phyloP scores from a whole-genome alignment of 2,797 vertebrate genomes.

The Varecia variegata region DNA sequence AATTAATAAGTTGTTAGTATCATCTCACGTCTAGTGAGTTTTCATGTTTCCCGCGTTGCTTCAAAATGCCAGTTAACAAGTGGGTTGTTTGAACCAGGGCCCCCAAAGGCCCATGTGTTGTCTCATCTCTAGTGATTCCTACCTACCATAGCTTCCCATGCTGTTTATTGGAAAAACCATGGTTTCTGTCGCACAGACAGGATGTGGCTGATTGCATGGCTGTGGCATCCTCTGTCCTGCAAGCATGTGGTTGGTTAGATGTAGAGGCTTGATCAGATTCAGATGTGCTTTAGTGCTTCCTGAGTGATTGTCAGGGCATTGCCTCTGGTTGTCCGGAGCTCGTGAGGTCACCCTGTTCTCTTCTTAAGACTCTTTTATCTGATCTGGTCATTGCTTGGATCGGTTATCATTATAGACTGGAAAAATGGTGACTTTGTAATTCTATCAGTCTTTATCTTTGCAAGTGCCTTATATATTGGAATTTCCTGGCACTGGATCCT shows the following conservation, averaged over 20 bases:
- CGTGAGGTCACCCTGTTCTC: background rate
- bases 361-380: background rate
- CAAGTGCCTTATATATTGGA: background rate
- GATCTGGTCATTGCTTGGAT: background rate
- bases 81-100: background rate
- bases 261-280: background rate
- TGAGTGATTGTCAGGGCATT: fast-evolving
- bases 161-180: background rate
- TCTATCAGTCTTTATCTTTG: background rate
- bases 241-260: background rate
- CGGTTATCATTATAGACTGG: fast-evolving
- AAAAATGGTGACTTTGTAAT: background rate
- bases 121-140: background rate
- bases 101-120: background rate
- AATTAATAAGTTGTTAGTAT: background rate
- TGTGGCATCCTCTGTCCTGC: background rate
- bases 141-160: background rate
- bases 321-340: background rate
- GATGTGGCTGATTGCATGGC: background rate
- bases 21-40: background rate
- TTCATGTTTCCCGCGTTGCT: background rate
- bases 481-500: background rate
- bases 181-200: background rate
- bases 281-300: background rate
- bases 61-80: background rate